phyloP scores from a whole-genome alignment of 1,140 invertebrate genomes.

The Lordiphosa clarofinis region DNA sequence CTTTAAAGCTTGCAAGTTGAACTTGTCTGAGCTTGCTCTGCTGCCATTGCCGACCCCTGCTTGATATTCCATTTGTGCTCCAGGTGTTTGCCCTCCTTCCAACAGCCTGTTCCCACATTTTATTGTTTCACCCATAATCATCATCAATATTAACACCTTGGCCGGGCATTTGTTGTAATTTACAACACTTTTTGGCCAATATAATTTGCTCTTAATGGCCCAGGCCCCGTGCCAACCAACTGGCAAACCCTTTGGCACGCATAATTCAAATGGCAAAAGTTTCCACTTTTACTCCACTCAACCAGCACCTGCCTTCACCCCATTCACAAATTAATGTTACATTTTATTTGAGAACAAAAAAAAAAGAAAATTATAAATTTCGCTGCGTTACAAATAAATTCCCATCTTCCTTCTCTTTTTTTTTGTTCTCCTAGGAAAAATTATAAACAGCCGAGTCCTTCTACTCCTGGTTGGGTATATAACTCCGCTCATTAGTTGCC shows the following conservation, averaged over 20 bases:
- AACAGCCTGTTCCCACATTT: not conserved
- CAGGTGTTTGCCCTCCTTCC: too few relatives aligned
- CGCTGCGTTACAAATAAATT: slow-evolving; percentile 63
- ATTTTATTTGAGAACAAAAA: slow-evolving; percentile 54
- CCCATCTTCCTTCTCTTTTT: slow-evolving; percentile 14
- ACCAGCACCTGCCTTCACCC: not conserved
- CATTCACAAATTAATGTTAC: slow-evolving; percentile 68
- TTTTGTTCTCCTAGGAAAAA: slow-evolving; percentile 36
- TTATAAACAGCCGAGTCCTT: slow-evolving; percentile 62
- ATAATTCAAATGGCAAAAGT: slow-evolving; percentile 69
- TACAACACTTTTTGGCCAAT: slow-evolving; percentile 53
- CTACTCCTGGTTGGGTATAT: slow-evolving; percentile 58
- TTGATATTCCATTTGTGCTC: too few relatives aligned
- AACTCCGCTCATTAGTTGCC: slow-evolving; percentile 76
- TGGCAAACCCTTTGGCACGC: slow-evolving; percentile 67
- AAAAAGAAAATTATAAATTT: slow-evolving; percentile 44
- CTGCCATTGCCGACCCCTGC: too few relatives aligned
- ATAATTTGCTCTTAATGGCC: slow-evolving; percentile 64
- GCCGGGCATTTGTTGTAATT: slow-evolving; percentile 42
- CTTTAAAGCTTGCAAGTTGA: too few relatives aligned
- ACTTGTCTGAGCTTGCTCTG: too few relatives aligned
- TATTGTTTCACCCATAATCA: slow-evolving; percentile 5
- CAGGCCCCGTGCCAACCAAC: slow-evolving; percentile 4
- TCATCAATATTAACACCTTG: slow-evolving; percentile 67
- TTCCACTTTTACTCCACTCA: too few relatives aligned